Evolutionary conservation across 2,888 invertebrate genomes (phyloP).

Genomic region (Lysandra coridon): DNA sequence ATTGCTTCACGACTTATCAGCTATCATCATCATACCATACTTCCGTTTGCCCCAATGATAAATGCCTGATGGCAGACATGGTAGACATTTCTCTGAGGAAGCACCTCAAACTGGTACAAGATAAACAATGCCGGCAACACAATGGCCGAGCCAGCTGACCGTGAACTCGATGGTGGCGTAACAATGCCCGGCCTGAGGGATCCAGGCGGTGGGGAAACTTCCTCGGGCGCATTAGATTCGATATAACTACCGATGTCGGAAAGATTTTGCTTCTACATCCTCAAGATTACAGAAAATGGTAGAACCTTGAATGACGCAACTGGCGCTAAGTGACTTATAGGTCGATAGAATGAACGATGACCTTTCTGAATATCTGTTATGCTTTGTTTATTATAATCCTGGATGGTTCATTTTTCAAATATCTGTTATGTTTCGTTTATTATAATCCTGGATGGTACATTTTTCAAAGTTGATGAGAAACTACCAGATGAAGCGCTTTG

Average conservation of each 20-base stretch:
- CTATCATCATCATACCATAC: not conserved
- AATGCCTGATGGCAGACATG: not conserved
- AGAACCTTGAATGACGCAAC: not conserved
- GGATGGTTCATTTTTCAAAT: no score
- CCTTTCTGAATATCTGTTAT: no score
- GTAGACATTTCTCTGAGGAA: not conserved
- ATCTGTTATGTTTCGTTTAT: no score
- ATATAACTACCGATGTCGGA: not conserved
- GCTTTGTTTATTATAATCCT: not conserved
- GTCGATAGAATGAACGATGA: no score
- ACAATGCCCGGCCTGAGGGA: not conserved
- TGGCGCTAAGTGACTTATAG: no score
- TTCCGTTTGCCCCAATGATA: not conserved
- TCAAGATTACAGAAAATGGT: no score
- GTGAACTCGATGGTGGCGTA: not conserved
- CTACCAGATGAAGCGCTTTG: not conserved
- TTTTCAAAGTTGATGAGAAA: not conserved
- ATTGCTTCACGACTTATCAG: not conserved
- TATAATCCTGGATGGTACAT: not conserved
- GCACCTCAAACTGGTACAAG: not conserved
- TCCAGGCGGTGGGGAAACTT: not conserved
- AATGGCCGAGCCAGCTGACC: slow-evolving; percentile 1
- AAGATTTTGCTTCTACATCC: no score
- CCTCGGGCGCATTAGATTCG: not conserved
- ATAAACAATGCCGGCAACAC: slow-evolving; percentile 6